Base-by-base conservation (phyloP, 2,888 invertebrate species). In the Amaurobius ferox region DNA sequence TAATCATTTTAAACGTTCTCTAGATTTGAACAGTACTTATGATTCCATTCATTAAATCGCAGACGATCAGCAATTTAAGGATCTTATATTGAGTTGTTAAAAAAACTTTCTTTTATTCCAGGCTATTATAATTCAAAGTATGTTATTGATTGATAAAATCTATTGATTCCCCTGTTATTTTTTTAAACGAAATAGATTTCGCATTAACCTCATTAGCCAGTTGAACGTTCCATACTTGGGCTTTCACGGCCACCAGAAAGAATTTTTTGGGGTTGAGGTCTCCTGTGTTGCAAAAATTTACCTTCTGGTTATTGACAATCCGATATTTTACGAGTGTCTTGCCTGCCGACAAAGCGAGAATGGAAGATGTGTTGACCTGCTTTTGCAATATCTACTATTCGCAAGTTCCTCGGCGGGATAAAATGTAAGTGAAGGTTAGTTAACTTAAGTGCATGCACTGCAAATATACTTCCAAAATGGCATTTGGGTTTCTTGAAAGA, bases 351-450 rank as follows among this genome's bases (percentile, higher is more conserved):
- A 55, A 55, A 55, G 23, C 5, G 9, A 35, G 11, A 23, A 55
- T 19, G 55, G 55, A 55, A 55, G 55, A 55, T 55, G 55, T 55
- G n/a, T 55, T 55, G 55, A 55, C 55, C 55, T 23, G 55, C 23
- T 55, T 55, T 55, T 55, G 23, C 55, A 44, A 44, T n/a, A n/a
- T n/a, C n/a, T n/a, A 7, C 35, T 7, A 7, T 44, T 16, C 2
- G 6, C 1, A 23, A 55, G 19, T 55, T 55, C 11, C 23, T 23
- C 23, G 5, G 55, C 23, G 23, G 55, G 23, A 3, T 55, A 23
- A 55, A 55, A 23, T 55, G 2, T 5, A 23, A 55, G 16, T 16
- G 23, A 55, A 55, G 55, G 55, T 55, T 55, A n/a, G n/a, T 44
- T 44, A 7, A 13, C 6, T 35, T 7, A 11, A 5, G n/a, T 11